Base-by-base conservation (phyloP, 2,113 vertebrate genomes). In the Anolis sagrei region DNA sequence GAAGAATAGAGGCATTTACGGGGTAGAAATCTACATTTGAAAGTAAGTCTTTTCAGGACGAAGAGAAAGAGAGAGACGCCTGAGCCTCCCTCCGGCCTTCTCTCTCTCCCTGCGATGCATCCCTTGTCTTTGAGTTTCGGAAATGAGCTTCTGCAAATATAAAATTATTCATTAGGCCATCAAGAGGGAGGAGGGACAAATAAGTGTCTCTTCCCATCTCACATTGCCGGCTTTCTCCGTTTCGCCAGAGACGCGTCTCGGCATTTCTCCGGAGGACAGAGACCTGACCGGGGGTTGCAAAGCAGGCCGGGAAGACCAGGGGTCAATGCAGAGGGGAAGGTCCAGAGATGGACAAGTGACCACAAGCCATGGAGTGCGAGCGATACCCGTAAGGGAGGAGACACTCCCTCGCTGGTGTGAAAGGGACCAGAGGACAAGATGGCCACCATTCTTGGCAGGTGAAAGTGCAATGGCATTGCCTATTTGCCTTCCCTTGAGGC, bases 11-110 rank as follows among this genome's bases (percentile, higher is more conserved):
- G 93, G 95, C 95, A 96, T 96, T 97, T 96, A 96, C 96, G 96
- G 95, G 95, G 96, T 95, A 96, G n/a, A 96, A 96, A 96, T 96
- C 96, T 95, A 95, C 95, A 96, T 97, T 97, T 97, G 96, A 95
- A 68, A 96, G 95, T 97, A 96, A 96, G 96, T 95, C 96, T 96
- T 84, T 96, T 96, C 96, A 97, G 95, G 94, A 93, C 96, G 94
- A 94, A 96, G 96, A 96, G 95, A 96, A 54, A 54, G 54, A 58
- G 54, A 58, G 13, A 58, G 13, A 96, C 96, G 95, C 95, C 76
- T 92, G 95, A 89, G 95, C 93, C 95, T 97, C 95, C 95, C 94
- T 64, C 73, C 9, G 95, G 94, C 94, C 69, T 94, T 93, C 96
- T 95, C 93, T 94, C 93, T 66, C 94, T 93, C 96, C 95, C 93